A percentile compares a stretch with the other conserved stretches of the same genome.
These are phyloP conservation scores for Esox niger DNA, from an alignment of 2,113 vertebrate genomes.

Conservation along the genomic window DNA sequence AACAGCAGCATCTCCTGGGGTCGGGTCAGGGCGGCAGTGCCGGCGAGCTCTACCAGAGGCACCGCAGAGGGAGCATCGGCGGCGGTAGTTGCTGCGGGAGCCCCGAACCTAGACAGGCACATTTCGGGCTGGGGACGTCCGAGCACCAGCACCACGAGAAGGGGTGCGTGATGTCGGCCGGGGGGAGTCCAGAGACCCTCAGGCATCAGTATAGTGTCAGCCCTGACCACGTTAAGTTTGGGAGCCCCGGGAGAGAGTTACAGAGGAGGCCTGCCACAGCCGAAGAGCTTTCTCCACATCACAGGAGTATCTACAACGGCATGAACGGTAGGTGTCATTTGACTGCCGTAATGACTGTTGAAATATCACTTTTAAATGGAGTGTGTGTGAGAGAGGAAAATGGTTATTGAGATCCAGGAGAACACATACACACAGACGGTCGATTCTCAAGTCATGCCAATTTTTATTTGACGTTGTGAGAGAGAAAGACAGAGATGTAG, in stretches of 20 bases:
- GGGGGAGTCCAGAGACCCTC: constrained; percentile 88
- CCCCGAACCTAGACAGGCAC: constrained; percentile 83
- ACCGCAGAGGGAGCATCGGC: constrained; percentile 79
- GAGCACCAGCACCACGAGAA: constrained; percentile 82
- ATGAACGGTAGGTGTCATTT: constrained; percentile 84
- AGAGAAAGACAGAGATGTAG: background rate
- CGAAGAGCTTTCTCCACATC: constrained; percentile 84
- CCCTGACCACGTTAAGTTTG: constrained; percentile 79
- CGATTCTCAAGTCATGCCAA: background rate
- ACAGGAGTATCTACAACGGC: constrained; percentile 85
- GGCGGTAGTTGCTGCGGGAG: constrained; percentile 73
- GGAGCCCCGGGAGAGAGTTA: constrained; percentile 80
- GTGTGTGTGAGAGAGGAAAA: no score
- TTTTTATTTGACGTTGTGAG: background rate
- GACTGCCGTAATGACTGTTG: no score
- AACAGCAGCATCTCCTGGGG: constrained; percentile 69
- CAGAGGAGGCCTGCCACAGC: constrained; percentile 81
- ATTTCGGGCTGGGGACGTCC: constrained; percentile 79
- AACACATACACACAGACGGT: background rate
- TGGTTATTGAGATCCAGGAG: background rate
- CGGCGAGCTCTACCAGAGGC: constrained; percentile 87
- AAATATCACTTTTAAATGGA: no score
- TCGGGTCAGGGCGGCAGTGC: constrained; percentile 78
- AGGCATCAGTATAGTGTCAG: constrained; percentile 87
- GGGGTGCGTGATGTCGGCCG: constrained; percentile 69